These are phyloP conservation scores for Arge pagana DNA, from an alignment of 2,888 invertebrate genomes.

Conservation along the genomic window DNA sequence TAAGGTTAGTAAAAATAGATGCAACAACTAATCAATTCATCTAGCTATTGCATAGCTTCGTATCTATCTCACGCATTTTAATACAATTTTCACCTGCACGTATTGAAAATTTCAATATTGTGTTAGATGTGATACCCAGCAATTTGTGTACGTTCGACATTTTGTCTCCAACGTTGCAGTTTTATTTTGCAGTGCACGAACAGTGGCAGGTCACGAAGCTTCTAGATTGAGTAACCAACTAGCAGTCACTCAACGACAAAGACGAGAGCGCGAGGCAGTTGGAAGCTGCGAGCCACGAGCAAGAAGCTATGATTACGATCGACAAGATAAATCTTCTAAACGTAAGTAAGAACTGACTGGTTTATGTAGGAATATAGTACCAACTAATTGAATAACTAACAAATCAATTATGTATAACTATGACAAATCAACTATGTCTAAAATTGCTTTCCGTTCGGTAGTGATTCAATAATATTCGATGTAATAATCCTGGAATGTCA, in stretches of 20 bases:
- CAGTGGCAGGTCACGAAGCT: conserved; percentile 82
- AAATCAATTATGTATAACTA: too few relatives aligned
- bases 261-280: conserved; percentile 47
- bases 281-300: conserved; percentile 64
- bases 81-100: neutral
- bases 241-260: conserved; percentile 56
- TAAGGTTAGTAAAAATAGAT: conserved; percentile 39
- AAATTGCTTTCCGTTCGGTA: too few relatives aligned
- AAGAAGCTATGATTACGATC: conserved; percentile 70
- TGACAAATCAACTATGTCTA: too few relatives aligned
- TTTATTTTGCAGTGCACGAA: conserved; percentile 54
- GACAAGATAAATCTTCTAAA: conserved; percentile 60
- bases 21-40: conserved; percentile 8
- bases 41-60: neutral
- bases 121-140: neutral
- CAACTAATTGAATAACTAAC: too few relatives aligned
- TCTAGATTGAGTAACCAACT: conserved; percentile 69
- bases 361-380: conserved; percentile 10
- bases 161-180: neutral
- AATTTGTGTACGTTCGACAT: too few relatives aligned
- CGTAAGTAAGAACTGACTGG: conserved; percentile 48
- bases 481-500: too few relatives aligned
- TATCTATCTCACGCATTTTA: neutral
- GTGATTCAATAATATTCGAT: too few relatives aligned
- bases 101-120: neutral